Evolutionary conservation across 2,113 vertebrate genomes (phyloP), one percentile per base, ranked within the genome.

Genomic region (Brachyhypopomus occidentalis): DNA sequence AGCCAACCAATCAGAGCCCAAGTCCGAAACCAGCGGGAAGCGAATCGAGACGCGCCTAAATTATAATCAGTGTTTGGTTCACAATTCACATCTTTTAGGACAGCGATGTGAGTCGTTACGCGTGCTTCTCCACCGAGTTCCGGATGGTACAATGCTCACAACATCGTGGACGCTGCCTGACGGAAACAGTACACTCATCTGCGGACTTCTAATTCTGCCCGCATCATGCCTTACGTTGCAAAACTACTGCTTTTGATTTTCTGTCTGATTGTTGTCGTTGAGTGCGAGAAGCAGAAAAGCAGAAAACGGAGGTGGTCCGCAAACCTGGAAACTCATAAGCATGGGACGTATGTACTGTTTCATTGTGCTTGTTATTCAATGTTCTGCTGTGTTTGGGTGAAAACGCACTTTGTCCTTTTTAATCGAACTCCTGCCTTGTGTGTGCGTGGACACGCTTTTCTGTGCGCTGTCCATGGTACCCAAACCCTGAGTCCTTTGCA

Each of bases 231-330:
- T 91, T 83, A 81, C 82, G 92, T 92, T 75, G 55, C 89, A 72
- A 93, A 93, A 87, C 71, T 96, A 30, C 71, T 94, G 82, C 84
- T 95, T 14, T 59, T 96, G 3, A 85, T 95, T 5, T 84, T 96
- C 73, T 97, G 94, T 76, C 78, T 96, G 75, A 74, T 91, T 58
- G 85, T 94, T 77, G 85, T 95, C 1, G 94, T 84, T 79, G 95
- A 95, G 30, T 94, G 94, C 89, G 91, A 91, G 77, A 97, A 91
- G 56, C 91, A 94, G 87, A 91, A 89, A 88, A 94, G 88, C 76
- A 89, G 93, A 87, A 95, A 88, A 79, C 96, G 89, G 90, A 93
- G 95, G 56, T 95, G 94, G 94, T 91, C 94, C 0, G 90, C 88
- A 38, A 93, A 94, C 64, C 73, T 90, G 84, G 95, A 95, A 80